Evolutionary conservation across 2,888 invertebrate species (phyloP).

Genomic region (Pyralis farinalis): DNA sequence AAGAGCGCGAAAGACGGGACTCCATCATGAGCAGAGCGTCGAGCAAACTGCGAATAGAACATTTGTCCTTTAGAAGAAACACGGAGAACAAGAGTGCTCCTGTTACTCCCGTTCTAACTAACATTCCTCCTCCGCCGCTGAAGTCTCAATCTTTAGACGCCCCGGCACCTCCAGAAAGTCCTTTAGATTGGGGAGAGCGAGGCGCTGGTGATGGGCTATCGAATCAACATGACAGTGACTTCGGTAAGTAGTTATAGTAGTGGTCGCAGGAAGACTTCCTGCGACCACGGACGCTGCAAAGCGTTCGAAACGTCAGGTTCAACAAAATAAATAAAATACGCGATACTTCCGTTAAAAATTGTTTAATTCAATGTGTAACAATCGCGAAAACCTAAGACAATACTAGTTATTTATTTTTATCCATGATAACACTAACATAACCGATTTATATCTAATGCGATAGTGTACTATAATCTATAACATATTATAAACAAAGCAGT

Average conservation of each 20-base stretch:
- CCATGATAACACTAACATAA: too few species aligned
- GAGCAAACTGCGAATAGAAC: conserved; percentile 68
- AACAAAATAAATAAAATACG: too few species aligned
- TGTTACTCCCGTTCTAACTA: conserved; percentile 46
- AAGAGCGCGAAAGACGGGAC: conserved; percentile 62
- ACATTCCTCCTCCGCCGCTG: conserved; percentile 35
- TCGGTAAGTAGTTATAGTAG: conserved; percentile 75
- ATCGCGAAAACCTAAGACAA: too few species aligned
- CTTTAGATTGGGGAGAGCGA: conserved; percentile 86
- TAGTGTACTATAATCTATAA: too few species aligned
- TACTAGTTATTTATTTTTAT: too few species aligned
- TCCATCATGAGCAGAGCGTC: conserved; percentile 72
- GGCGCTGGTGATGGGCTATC: conserved; percentile 92
- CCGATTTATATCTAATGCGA: too few species aligned
- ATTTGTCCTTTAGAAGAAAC: conserved; percentile 59
- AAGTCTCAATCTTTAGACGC: conserved; percentile 42
- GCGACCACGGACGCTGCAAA: too few species aligned
- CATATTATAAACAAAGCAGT: too few species aligned
- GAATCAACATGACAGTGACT: conserved; percentile 92
- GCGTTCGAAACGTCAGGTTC: too few species aligned
- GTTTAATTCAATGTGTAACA: too few species aligned
- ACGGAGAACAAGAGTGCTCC: conserved; percentile 55
- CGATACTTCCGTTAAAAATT: too few species aligned
- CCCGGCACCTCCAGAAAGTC: conserved; percentile 63
- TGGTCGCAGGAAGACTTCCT: too few species aligned